These are phyloP conservation scores for Trachelus stipa DNA, from an alignment of 2,888 invertebrate genomes.

Conservation along the genomic window DNA sequence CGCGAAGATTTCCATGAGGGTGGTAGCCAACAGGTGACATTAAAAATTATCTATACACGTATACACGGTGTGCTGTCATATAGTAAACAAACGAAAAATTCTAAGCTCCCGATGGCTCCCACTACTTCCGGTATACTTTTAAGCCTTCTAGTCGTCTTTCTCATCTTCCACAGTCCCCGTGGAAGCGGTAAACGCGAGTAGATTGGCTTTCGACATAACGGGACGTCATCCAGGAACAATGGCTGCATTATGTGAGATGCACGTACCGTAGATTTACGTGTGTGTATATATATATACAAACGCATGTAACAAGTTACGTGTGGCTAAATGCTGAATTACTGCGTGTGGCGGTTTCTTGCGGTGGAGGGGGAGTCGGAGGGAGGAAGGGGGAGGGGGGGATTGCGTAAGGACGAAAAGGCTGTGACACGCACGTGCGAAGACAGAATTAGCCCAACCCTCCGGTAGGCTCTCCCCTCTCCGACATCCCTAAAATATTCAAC, in stretches of 20 bases:
- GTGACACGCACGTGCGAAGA: conserved; percentile 53
- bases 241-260: not conserved
- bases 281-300: not conserved
- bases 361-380: conserved; percentile 2
- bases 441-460: conserved; percentile 53
- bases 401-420: conserved; percentile 27
- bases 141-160: not conserved
- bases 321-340: not conserved
- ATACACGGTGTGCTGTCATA: not conserved
- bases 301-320: not conserved
- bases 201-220: not conserved
- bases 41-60: not conserved
- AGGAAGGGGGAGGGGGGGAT: conserved; percentile 9
- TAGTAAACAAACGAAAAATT: not conserved
- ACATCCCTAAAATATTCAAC: not conserved
- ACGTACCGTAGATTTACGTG: not conserved
- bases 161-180: not conserved
- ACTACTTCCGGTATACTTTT: not conserved
- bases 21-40: not conserved
- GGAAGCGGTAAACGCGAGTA: not conserved
- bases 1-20: not conserved
- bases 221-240: not conserved
- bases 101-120: not conserved
- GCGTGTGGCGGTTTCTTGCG: not conserved
- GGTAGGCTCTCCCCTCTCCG: conserved; percentile 6